These are phyloP conservation scores for Mola mola DNA, from an alignment of 2,113 vertebrate genomes.

Conservation along the genomic window DNA sequence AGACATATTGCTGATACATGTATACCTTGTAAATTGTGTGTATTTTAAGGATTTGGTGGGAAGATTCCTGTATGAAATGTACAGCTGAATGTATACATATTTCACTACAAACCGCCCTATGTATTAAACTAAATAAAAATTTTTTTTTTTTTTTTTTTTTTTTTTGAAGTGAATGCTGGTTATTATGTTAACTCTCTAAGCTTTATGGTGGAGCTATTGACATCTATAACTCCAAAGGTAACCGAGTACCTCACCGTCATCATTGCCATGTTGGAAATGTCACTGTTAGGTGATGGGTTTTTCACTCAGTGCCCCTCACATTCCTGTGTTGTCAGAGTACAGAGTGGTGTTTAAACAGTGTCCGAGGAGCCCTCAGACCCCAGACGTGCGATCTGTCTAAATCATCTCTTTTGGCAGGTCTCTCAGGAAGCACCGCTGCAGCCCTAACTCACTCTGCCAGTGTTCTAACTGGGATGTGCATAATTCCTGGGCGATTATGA, in stretches of 20 bases:
- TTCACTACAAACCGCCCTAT: constrained; percentile 57
- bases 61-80: constrained; percentile 61
- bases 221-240: too few relatives aligned
- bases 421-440: constrained; percentile 64
- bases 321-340: constrained; percentile 63
- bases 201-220: too few relatives aligned
- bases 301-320: constrained; percentile 54
- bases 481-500: constrained; percentile 74
- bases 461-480: constrained; percentile 63
- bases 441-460: constrained; percentile 63
- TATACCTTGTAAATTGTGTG: constrained; percentile 67
- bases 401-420: constrained; percentile 70
- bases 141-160: constrained; percentile 37
- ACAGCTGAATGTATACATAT: constrained; percentile 73
- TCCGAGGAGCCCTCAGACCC: constrained; percentile 65
- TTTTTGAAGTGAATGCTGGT: constrained; percentile 62
- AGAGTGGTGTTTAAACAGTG: constrained; percentile 74
- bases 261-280: constrained; percentile 76
- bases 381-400: constrained; percentile 74
- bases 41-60: constrained; percentile 53
- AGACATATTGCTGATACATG: constrained; percentile 31
- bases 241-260: too few relatives aligned
- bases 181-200: too few relatives aligned
- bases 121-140: constrained; percentile 70
- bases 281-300: constrained; percentile 67